Evolutionary conservation across 2,113 vertebrate species (phyloP), one percentile per base, ranked within the genome.

Genomic region (Gila orcuttii): DNA sequence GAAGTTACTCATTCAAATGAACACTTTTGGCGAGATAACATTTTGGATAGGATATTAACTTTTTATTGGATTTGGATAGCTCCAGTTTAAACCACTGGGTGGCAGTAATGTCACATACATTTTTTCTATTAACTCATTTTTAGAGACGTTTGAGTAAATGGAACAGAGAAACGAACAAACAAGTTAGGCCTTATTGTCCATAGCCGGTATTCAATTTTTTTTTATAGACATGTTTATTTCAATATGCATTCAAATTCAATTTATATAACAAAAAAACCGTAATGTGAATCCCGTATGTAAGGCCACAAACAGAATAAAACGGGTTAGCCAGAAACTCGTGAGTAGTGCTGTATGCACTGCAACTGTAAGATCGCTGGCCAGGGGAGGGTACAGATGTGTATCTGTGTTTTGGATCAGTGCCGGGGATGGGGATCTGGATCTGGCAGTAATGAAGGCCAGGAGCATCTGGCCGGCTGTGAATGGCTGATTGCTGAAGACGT

Each of bases 381-480:
- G 81, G 23, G 50, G 23, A 19, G 47, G 81, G 50, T 59, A 83
- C 68, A 83, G 13, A 83, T 71, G 64, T 82, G 50, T 13, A 69
- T 83, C 81, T 39, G 31, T 71, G 81, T 73, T 87, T 85, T 85
- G 86, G 47, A 69, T 59, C 23, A 17, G 3, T 12, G 73, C 79
- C 88, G 31, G 69, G 8, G 28, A 28, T 28, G 31, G 69, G 8
- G 28, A 28, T 28, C 28, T 28, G 28, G 55, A 73, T 33, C 62
- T 80, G 71, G 79, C 76, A 84, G 66, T 36, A 74, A 52, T 71
- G 50, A 71, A 77, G 62, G 79, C 73, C 78, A 78, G 73, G 13
- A 85, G 83, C 79, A 83, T 87, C 86, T 87, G 86, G 79, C 45
- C 78, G 62, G 79, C 33, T 79, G 83, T 83, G 86, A 89, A 79